phyloP scores from a whole-genome alignment of 2,797 vertebrate species.

The Takifugu ocellatus region DNA sequence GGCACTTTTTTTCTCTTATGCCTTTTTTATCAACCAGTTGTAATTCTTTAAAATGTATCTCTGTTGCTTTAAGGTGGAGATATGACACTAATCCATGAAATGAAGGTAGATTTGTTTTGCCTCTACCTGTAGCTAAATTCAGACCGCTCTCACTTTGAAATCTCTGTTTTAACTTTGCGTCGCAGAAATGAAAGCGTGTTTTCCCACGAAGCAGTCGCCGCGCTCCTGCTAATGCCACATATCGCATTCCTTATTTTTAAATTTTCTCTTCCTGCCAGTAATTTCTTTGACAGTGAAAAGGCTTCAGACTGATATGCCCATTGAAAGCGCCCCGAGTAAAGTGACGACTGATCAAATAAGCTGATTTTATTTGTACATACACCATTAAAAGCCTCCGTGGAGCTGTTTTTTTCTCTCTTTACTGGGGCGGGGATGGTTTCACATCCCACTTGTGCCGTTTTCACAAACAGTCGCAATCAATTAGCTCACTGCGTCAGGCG shows the following conservation, averaged over 20 bases:
- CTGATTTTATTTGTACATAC: constrained; percentile 62
- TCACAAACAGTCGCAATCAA: constrained; percentile 72
- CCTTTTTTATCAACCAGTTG: constrained; percentile 25
- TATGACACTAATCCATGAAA: constrained; percentile 11
- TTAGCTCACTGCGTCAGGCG: constrained; percentile 59
- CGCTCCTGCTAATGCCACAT: constrained; percentile 19
- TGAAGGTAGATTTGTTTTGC: constrained; percentile 36
- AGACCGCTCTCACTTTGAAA: constrained; percentile 29
- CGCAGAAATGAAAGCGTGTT: constrained; percentile 46
- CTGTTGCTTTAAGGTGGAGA: constrained; percentile 1
- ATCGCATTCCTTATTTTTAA: constrained; percentile 8
- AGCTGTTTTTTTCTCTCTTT: constrained; percentile 50
- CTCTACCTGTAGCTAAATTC: constrained; percentile 37
- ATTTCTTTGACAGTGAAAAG: constrained; percentile 54
- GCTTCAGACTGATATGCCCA: constrained; percentile 38
- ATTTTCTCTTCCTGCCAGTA: constrained; percentile 8
- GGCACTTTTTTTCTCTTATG: constrained; percentile 30
- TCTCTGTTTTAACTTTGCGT: constrained; percentile 22
- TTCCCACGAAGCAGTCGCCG: constrained; percentile 12
- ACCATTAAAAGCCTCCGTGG: constrained; percentile 44
- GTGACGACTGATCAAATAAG: constrained; percentile 55
- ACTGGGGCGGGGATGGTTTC: neutral
- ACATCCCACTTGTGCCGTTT: constrained; percentile 39
- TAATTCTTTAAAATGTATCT: neutral
- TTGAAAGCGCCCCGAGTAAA: constrained; percentile 21